Percentiles rank a stretch among this genome's conserved stretches.
Conservation (phyloP, 2,888 invertebrate species). For the Rotaria magnacalcarata region DNA sequence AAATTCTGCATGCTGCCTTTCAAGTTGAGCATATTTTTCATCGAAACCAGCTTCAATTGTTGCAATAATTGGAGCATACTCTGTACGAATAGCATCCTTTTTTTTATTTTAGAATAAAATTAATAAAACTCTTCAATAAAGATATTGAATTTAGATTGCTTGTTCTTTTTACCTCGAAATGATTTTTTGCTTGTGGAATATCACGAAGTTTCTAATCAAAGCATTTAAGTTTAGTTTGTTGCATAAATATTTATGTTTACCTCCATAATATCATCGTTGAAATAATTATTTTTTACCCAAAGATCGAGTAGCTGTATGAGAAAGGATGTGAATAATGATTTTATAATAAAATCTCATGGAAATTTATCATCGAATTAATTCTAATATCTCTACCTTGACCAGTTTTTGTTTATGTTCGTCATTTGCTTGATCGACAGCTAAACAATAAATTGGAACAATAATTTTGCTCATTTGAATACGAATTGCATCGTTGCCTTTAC, state of each 20-base stretch:
- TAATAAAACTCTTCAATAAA: no score
- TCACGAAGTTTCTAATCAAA: slow-evolving; percentile 36
- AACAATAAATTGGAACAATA: slow-evolving; percentile 95
- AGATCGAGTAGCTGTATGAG: slow-evolving; percentile 70
- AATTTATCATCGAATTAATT: not conserved
- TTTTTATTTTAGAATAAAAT: no score
- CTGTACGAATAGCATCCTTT: slow-evolving; percentile 38
- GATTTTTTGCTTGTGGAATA: slow-evolving; percentile 27
- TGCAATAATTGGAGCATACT: slow-evolving; percentile 34
- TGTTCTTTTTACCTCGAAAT: slow-evolving; percentile 32
- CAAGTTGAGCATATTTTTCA: slow-evolving; percentile 40
- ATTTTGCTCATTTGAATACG: slow-evolving; percentile 71
- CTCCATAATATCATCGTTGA: slow-evolving; percentile 64
- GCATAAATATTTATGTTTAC: slow-evolving; percentile 50
- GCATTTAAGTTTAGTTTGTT: not conserved
- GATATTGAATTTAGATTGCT: no score
- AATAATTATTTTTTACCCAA: slow-evolving; percentile 82
- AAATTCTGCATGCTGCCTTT: slow-evolving; percentile 45
- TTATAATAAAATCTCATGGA: not conserved
- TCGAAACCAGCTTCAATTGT: slow-evolving; percentile 35
- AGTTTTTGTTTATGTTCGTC: slow-evolving; percentile 84
- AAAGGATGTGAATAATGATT: slow-evolving; percentile 42
- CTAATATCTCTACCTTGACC: slow-evolving; percentile 66
- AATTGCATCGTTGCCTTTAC: slow-evolving; percentile 76
- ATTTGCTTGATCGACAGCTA: slow-evolving; percentile 76